phyloP scores from a whole-genome alignment of 2,888 invertebrate genomes.

The Drosophila mayaguana region DNA sequence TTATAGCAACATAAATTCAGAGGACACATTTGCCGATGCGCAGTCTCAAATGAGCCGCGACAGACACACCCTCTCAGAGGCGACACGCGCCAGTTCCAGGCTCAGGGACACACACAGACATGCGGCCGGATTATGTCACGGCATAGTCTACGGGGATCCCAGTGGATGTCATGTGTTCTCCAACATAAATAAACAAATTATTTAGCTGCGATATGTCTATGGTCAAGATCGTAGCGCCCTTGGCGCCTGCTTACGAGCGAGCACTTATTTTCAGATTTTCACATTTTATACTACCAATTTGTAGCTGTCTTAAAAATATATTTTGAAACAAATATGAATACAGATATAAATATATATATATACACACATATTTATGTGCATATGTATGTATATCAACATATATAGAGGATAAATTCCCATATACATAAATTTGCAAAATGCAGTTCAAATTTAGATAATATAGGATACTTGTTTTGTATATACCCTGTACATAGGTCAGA shows the following conservation, averaged over 20 bases:
- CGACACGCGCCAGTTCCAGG: constrained; percentile 43
- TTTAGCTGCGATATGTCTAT: constrained; percentile 25
- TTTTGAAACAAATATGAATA: constrained; percentile 17
- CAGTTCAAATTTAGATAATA: background rate
- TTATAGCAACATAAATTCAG: constrained; percentile 70
- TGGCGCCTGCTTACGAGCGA: constrained; percentile 53
- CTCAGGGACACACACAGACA: constrained; percentile 31
- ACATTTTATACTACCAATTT: constrained; percentile 47
- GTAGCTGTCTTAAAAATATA: constrained; percentile 47
- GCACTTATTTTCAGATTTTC: constrained; percentile 41
- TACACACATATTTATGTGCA: background rate
- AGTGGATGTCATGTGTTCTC: constrained; percentile 21
- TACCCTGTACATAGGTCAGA: background rate
- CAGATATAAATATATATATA: constrained; percentile 1
- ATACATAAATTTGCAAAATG: constrained; percentile 10
- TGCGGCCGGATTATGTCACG: constrained; percentile 46
- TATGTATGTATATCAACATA: background rate
- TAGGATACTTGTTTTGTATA: background rate
- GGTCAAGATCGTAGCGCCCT: constrained; percentile 59
- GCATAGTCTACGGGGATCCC: background rate
- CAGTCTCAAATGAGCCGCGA: constrained; percentile 50
- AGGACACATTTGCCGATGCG: constrained; percentile 50
- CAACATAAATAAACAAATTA: constrained; percentile 31
- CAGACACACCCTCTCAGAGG: constrained; percentile 38
- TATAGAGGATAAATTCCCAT: background rate